A percentile compares a stretch with the other conserved stretches of the same genome.
These are phyloP conservation scores for Epinotia nisella DNA, from an alignment of 2,888 invertebrate genomes.

Conservation along the genomic window DNA sequence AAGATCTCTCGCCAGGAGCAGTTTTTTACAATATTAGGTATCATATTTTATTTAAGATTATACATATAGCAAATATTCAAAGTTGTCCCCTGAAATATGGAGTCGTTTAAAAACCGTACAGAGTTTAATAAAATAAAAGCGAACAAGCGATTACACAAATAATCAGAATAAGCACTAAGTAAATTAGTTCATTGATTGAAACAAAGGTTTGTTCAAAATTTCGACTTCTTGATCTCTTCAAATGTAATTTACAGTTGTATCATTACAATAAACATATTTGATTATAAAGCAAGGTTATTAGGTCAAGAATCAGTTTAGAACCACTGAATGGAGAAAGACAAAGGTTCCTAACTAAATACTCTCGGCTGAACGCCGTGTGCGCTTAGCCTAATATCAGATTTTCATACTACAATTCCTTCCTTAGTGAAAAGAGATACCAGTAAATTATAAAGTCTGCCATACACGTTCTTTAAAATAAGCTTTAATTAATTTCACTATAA, in stretches of 20 bases:
- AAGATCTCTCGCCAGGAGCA: no score
- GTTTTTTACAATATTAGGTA: no score
- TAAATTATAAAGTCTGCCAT: no score
- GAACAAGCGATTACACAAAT: slow-evolving; percentile 20
- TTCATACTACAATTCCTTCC: slow-evolving; percentile 34
- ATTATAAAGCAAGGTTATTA: no score
- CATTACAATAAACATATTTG: no score
- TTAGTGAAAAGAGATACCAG: neutral
- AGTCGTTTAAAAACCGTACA: neutral
- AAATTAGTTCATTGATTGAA: neutral
- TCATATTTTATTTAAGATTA: no score
- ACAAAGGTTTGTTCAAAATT: neutral
- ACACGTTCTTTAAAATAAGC: no score
- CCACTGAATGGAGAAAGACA: slow-evolving; percentile 19
- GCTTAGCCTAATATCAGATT: slow-evolving; percentile 37
- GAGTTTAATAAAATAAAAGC: neutral
- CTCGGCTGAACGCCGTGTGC: slow-evolving; percentile 29
- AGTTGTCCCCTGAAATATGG: no score
- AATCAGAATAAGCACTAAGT: slow-evolving; percentile 13
- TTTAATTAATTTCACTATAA: no score
- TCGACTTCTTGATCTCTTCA: neutral
- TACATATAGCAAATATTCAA: no score
- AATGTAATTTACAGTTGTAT: no score
- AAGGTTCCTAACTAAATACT: slow-evolving; percentile 23
- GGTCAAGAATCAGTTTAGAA: neutral